phyloP scores from a whole-genome alignment of 1,140 invertebrate species.

The Zaprionus davidi region DNA sequence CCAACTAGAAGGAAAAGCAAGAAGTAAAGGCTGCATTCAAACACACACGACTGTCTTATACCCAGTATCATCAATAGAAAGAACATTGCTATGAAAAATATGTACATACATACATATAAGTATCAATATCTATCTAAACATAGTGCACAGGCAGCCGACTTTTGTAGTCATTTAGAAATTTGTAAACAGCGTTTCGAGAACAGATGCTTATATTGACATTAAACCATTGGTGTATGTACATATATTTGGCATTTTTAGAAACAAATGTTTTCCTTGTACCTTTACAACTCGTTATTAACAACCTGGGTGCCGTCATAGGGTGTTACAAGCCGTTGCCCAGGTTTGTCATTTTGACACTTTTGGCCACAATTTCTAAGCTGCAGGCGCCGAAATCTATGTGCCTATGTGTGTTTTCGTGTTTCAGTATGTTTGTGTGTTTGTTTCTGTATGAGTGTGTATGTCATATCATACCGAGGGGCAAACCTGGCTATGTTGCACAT shows the following conservation, averaged over 20 bases:
- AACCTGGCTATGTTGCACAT: slow-evolving; percentile 62
- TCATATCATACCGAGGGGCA: slow-evolving; percentile 3
- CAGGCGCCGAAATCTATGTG: slow-evolving; percentile 13
- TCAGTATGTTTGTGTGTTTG: neutral
- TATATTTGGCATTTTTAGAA: neutral
- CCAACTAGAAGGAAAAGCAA: slow-evolving; percentile 24
- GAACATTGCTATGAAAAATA: neutral
- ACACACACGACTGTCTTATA: neutral
- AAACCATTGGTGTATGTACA: neutral
- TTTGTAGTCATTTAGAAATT: neutral
- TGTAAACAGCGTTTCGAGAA: neutral
- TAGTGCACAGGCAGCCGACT: neutral
- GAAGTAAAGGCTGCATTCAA: neutral
- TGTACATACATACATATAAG: neutral
- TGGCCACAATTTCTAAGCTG: slow-evolving; percentile 32
- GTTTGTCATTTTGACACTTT: slow-evolving; percentile 48
- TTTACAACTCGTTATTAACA: neutral
- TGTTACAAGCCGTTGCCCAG: slow-evolving; percentile 31
- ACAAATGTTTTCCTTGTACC: neutral
- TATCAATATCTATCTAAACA: neutral
- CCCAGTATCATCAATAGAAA: neutral
- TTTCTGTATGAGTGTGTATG: neutral
- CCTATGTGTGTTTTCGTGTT: neutral
- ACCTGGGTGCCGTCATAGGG: neutral
- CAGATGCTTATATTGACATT: neutral